Conservation (phyloP, 2,888 invertebrate genomes). For the Crepidodera aurea region DNA sequence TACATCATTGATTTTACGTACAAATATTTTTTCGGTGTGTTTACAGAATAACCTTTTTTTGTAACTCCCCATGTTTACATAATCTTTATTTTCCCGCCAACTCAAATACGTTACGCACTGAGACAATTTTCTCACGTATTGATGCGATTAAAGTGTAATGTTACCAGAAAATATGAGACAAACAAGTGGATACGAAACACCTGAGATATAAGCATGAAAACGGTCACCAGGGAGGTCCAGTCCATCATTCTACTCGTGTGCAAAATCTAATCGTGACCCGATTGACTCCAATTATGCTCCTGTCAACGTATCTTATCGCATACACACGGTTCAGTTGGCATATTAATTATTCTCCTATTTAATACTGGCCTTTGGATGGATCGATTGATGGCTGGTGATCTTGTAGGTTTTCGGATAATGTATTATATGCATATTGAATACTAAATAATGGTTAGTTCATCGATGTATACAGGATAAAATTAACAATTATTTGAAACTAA, state of each 20-base stretch:
- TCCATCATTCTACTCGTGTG: conserved; percentile 40
- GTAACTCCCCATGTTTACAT: too few species aligned
- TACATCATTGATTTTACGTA: too few species aligned
- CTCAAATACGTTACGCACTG: neutral
- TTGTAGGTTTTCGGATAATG: conserved; percentile 5
- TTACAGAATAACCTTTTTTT: too few species aligned
- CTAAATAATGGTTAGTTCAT: neutral
- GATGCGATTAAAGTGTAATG: conserved; percentile 26
- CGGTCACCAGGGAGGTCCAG: conserved; percentile 48
- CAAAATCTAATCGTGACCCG: conserved; percentile 39
- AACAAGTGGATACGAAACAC: conserved; percentile 45
- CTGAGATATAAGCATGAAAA: conserved; percentile 46
- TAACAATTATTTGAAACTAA: too few species aligned
- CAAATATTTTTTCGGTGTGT: too few species aligned
- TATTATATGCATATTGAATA: neutral
- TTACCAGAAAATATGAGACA: conserved; percentile 42
- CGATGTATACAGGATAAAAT: too few species aligned
- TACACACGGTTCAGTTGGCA: conserved; percentile 36
- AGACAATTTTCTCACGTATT: neutral
- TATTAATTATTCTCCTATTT: conserved; percentile 37
- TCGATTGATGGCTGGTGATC: conserved; percentile 1
- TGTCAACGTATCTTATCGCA: conserved; percentile 40
- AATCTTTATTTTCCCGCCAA: neutral
- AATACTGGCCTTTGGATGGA: conserved; percentile 24
- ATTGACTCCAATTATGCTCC: conserved; percentile 42